Conservation (phyloP, 2,797 vertebrate species). For the Pseudochromis fuscus region DNA sequence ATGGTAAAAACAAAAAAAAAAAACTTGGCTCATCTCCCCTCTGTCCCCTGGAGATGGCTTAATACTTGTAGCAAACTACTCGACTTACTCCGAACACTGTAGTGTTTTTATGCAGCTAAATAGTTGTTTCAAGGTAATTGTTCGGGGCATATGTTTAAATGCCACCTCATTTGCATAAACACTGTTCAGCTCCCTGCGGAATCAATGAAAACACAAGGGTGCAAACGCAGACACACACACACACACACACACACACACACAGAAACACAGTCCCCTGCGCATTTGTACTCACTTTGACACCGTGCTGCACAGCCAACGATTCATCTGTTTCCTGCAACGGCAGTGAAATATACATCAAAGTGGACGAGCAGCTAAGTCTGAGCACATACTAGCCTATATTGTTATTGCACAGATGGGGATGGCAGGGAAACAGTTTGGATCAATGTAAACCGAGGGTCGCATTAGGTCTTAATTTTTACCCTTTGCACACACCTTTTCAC, state of each 20-base stretch:
- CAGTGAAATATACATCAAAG: constrained; percentile 80
- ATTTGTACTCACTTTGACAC: constrained; percentile 66
- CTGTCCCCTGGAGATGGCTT: constrained; percentile 53
- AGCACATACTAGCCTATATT: constrained; percentile 16
- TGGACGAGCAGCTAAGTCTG: constrained; percentile 54
- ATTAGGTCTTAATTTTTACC: constrained; percentile 13
- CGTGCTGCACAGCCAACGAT: constrained; percentile 33
- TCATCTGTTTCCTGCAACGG: constrained; percentile 69
- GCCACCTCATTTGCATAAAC: constrained; percentile 81
- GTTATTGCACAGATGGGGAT: no score
- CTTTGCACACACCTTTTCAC: constrained; percentile 25
- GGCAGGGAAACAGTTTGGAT: constrained; percentile 32
- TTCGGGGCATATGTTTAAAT: constrained; percentile 79
- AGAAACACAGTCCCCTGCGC: neutral
- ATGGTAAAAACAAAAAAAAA: constrained; percentile 46
- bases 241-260: constrained; percentile 16
- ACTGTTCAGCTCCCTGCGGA: constrained; percentile 73
- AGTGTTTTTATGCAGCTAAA: constrained; percentile 70
- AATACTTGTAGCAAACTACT: constrained; percentile 58
- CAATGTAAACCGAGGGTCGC: constrained; percentile 5
- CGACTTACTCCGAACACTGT: constrained; percentile 35
- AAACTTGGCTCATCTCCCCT: constrained; percentile 66
- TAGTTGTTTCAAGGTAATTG: constrained; percentile 77
- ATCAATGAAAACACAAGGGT: constrained; percentile 68
- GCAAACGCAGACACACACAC: constrained; percentile 23